Conservation (phyloP, 2,888 invertebrate genomes). For the Rotaria sp. region DNA sequence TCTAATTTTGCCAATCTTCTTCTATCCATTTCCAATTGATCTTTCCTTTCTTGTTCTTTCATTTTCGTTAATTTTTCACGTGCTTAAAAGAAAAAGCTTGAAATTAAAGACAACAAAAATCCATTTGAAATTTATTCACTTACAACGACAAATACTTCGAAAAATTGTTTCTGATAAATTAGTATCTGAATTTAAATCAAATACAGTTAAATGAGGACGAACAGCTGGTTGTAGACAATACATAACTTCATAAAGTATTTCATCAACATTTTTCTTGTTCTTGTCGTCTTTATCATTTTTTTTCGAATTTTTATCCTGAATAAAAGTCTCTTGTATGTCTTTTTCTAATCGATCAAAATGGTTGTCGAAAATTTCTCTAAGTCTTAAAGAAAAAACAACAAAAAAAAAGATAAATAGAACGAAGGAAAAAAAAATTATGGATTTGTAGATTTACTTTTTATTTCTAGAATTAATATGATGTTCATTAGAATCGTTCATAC, state of each 20-base stretch:
- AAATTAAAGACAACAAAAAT: background rate
- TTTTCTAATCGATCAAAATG: background rate
- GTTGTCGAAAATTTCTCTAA: background rate
- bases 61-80: background rate
- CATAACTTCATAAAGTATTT: background rate
- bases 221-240: background rate
- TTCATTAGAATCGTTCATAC: too few relatives aligned
- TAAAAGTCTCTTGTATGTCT: background rate
- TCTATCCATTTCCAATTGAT: too few relatives aligned
- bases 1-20: background rate
- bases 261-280: background rate
- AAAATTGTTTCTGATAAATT: background rate
- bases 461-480: too few relatives aligned
- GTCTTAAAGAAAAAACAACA: background rate
- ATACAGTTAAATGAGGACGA: background rate
- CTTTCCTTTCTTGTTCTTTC: background rate
- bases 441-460: too few relatives aligned
- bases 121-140: background rate
- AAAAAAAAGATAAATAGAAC: background rate
- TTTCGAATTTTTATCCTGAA: too few relatives aligned
- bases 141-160: background rate
- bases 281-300: background rate
- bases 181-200: background rate
- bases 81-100: background rate
- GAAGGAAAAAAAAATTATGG: too few relatives aligned